These are phyloP conservation scores for Piscicola geometra DNA, from an alignment of 2,888 invertebrate genomes.

Conservation along the genomic window DNA sequence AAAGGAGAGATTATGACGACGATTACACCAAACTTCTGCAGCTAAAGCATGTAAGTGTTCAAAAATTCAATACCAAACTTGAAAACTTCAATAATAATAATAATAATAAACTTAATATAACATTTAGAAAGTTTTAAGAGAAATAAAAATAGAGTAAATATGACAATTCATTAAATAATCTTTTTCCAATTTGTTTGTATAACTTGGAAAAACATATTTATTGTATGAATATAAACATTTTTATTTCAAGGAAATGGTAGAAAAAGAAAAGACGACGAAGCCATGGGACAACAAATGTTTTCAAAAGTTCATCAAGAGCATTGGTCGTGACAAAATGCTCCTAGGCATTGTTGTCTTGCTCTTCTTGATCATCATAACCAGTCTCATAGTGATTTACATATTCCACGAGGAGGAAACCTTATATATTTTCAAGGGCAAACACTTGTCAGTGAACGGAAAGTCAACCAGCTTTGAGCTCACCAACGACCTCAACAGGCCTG, in stretches of 20 bases:
- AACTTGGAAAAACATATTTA: neutral
- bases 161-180: no score
- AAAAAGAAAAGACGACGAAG: slow-evolving; percentile 13
- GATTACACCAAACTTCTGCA: neutral
- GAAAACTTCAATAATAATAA: no score
- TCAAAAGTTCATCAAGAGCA: neutral
- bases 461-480: slow-evolving; percentile 12
- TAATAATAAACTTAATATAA: no score
- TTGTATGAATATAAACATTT: neutral
- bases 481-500: slow-evolving; percentile 16
- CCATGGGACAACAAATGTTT: slow-evolving; percentile 4
- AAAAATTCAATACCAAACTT: no score
- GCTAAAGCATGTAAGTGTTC: neutral
- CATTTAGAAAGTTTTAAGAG: no score
- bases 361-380: slow-evolving; percentile 34
- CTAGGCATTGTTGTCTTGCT: slow-evolving; percentile 31
- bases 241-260: slow-evolving; percentile 29
- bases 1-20: slow-evolving; percentile 4
- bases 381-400: slow-evolving; percentile 32
- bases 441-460: slow-evolving; percentile 29
- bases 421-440: slow-evolving; percentile 26
- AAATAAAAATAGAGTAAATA: no score
- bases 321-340: slow-evolving; percentile 28
- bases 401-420: slow-evolving; percentile 34
- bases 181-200: no score